Percentiles rank a stretch among this genome's conserved stretches.
phyloP scores from a whole-genome alignment of 2,797 vertebrate genomes.

The Pantherophis vulpinus region DNA sequence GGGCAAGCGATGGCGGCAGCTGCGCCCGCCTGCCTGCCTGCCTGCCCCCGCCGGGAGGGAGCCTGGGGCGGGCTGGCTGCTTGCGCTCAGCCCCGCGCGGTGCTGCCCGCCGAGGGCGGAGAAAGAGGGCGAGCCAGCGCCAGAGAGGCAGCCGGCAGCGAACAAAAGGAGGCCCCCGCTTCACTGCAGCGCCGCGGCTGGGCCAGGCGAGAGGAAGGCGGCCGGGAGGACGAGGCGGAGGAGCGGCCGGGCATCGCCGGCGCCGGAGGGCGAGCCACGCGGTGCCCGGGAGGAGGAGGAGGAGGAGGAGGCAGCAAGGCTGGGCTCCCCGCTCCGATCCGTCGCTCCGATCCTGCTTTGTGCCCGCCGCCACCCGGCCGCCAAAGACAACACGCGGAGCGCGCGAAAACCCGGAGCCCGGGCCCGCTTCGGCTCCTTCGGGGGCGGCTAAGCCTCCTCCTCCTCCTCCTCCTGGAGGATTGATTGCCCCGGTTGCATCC shows the following conservation, averaged over 20 bases:
- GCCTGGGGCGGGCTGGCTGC: conserved; percentile 17
- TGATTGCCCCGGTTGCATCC: background rate
- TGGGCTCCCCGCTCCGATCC: background rate
- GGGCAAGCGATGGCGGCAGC: conserved; percentile 59
- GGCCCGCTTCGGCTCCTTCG: conserved; percentile 28
- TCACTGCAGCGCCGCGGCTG: conserved; percentile 31
- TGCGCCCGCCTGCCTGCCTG: conserved; percentile 49
- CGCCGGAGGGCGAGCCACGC: background rate
- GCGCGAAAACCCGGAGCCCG: conserved; percentile 82
- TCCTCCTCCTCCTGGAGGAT: too few species aligned
- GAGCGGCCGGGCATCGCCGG: background rate
- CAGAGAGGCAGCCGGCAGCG: conserved; percentile 71
- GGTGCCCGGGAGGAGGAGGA: background rate
- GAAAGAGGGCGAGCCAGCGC: conserved; percentile 10
- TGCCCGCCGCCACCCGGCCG: conserved; percentile 72
- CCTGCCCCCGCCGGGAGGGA: conserved; percentile 64
- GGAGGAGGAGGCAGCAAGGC: background rate
- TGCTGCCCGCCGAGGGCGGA: conserved; percentile 12
- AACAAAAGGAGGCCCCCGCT: conserved; percentile 87
- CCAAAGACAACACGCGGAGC: conserved; percentile 55
- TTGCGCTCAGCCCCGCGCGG: background rate
- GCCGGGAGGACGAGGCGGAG: background rate
- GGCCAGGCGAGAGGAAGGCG: conserved; percentile 28
- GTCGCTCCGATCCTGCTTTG: too few species aligned
- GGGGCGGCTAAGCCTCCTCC: background rate